These are phyloP conservation scores for Allygus modestus DNA, from an alignment of 2,888 invertebrate species.

Conservation along the genomic window DNA sequence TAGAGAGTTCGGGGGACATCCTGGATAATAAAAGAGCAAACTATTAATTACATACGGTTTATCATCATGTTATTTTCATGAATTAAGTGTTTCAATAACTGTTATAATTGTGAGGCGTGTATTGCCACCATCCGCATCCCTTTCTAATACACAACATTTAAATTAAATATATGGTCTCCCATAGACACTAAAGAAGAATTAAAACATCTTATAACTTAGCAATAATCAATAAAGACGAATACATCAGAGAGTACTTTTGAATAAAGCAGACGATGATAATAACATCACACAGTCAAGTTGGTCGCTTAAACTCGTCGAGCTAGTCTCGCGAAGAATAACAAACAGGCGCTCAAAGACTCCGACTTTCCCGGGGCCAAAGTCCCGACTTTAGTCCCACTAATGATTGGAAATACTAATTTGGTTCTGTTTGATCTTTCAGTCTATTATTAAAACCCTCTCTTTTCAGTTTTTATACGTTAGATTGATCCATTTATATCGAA, in stretches of 20 bases:
- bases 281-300: constrained; percentile 22
- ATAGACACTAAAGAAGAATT: too few relatives aligned
- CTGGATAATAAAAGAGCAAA: too few relatives aligned
- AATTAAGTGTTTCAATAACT: too few relatives aligned
- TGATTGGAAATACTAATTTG: constrained; percentile 47
- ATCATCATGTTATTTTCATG: too few relatives aligned
- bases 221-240: too few relatives aligned
- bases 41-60: too few relatives aligned
- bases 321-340: constrained; percentile 10
- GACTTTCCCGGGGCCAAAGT: constrained; percentile 5
- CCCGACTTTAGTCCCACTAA: constrained; percentile 35
- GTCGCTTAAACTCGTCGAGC: constrained; percentile 17
- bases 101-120: too few relatives aligned
- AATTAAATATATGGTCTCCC: too few relatives aligned
- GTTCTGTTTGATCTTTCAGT: constrained; percentile 23
- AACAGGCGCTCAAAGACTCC: constrained; percentile 16
- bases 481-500: background rate
- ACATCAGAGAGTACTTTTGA: background rate
- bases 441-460: constrained; percentile 26
- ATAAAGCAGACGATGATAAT: background rate
- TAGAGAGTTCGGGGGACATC: too few relatives aligned
- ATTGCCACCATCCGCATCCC: too few relatives aligned
- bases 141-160: too few relatives aligned
- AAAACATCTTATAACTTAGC: too few relatives aligned
- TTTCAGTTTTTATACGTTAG: background rate